Evolutionary conservation across 2,888 invertebrate species (phyloP).

Genomic region (Drosophila peninsularis): DNA sequence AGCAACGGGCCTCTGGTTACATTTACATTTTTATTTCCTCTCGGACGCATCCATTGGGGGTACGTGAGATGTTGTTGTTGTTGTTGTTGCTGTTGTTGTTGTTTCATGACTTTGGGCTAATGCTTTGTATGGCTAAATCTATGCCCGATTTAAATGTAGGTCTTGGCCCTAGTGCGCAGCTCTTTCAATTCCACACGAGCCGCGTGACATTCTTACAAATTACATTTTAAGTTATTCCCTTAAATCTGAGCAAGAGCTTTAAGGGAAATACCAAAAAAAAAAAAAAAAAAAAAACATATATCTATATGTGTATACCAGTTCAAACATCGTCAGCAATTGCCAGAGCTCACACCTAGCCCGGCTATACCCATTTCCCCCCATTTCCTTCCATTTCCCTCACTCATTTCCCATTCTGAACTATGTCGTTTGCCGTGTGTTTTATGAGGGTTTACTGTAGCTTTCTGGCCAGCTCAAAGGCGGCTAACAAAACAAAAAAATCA

Average conservation of each 20-base stretch:
- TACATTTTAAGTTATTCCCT: conserved; percentile 46
- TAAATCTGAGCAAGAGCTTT: conserved; percentile 12
- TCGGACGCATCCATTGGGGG: conserved; percentile 52
- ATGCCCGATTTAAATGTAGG: conserved; percentile 54
- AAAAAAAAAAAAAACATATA: background rate
- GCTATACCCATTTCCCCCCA: conserved; percentile 5
- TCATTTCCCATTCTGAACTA: conserved; percentile 23
- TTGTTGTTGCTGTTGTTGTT: conserved; percentile 9
- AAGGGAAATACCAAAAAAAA: background rate
- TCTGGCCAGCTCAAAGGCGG: conserved; percentile 37
- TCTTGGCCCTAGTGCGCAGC: conserved; percentile 23
- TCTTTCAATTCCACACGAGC: conserved; percentile 48
- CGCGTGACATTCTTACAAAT: conserved; percentile 69
- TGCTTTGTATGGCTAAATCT: conserved; percentile 49
- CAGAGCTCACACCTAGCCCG: conserved; percentile 5
- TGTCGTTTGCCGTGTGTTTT: conserved; percentile 61
- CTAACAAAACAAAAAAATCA: conserved; percentile 7
- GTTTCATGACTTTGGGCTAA: conserved; percentile 55
- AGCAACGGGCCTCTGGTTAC: conserved; percentile 54
- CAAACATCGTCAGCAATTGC: conserved; percentile 60
- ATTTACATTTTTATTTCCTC: conserved; percentile 77
- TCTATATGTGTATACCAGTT: conserved; percentile 12
- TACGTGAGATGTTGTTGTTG: conserved; percentile 9
- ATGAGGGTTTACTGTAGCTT: conserved; percentile 62
- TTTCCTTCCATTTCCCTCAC: conserved; percentile 5